Evolutionary conservation across 1,140 invertebrate species (phyloP).

Genomic region (Phymorhynchus buccinoides): DNA sequence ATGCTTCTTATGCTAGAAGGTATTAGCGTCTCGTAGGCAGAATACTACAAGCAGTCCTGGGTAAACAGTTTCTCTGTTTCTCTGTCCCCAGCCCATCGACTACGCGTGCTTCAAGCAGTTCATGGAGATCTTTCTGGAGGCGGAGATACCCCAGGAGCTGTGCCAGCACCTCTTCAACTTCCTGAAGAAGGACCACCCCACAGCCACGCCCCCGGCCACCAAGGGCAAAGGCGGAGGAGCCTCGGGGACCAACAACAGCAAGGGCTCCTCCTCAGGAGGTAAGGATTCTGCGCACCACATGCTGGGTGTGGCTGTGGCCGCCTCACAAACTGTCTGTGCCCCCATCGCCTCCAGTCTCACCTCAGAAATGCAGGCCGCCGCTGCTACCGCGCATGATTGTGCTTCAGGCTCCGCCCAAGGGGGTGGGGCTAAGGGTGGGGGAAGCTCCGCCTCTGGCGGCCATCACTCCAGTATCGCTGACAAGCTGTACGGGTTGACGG

Average conservation of each 20-base stretch:
- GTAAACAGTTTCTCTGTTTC: too few species aligned
- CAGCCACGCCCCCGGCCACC: neutral
- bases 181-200: slow-evolving; percentile 77
- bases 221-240: slow-evolving; percentile 20
- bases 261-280: slow-evolving; percentile 54
- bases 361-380: slow-evolving; percentile 24
- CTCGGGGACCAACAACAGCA: slow-evolving; percentile 65
- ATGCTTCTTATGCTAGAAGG: too few species aligned
- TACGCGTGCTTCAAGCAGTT: slow-evolving; percentile 92
- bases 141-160: slow-evolving; percentile 87
- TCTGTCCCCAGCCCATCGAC: slow-evolving; percentile 90
- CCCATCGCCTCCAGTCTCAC: slow-evolving; percentile 78
- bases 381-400: too few species aligned
- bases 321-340: slow-evolving; percentile 87
- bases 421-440: too few species aligned
- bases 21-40: too few species aligned
- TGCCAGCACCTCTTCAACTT: slow-evolving; percentile 93
- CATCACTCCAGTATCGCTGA: slow-evolving; percentile 78
- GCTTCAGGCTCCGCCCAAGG: neutral
- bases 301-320: slow-evolving; percentile 81
- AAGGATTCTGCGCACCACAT: slow-evolving; percentile 61
- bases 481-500: slow-evolving; percentile 90
- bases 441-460: too few species aligned
- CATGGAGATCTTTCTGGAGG: slow-evolving; percentile 91
- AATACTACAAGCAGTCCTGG: too few species aligned